These are phyloP conservation scores for Gouania willdenowi DNA, from an alignment of 2,797 vertebrate genomes.

Conservation along the genomic window DNA sequence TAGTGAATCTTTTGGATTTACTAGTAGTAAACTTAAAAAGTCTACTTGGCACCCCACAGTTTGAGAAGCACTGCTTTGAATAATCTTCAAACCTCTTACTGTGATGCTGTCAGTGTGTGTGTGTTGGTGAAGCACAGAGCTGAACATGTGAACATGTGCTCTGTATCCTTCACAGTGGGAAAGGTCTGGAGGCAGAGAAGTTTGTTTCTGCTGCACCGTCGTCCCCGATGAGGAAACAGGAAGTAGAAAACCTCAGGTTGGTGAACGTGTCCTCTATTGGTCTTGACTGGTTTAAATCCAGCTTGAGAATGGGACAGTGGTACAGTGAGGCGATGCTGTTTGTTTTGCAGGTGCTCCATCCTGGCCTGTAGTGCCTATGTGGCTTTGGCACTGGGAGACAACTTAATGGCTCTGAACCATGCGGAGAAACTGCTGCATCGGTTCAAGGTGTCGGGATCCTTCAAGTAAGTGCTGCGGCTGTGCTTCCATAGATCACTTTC, in stretches of 20 bases:
- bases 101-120: too few species aligned
- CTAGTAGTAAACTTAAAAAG: too few species aligned
- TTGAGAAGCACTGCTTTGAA: too few species aligned
- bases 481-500: too few species aligned
- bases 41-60: too few species aligned
- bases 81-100: too few species aligned
- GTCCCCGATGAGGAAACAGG: conserved; percentile 91
- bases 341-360: conserved; percentile 86
- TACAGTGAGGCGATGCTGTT: background rate
- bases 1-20: too few species aligned
- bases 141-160: too few species aligned
- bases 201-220: conserved; percentile 93
- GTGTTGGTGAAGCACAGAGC: too few species aligned
- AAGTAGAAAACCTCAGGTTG: conserved; percentile 96
- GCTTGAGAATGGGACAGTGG: too few species aligned
- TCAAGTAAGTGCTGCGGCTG: conserved; percentile 92
- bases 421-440: conserved; percentile 96
- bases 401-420: conserved; percentile 93
- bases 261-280: background rate
- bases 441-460: conserved; percentile 92
- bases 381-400: conserved; percentile 92
- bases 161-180: conserved; percentile 77
- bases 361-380: conserved; percentile 94
- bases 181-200: conserved; percentile 93
- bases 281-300: too few species aligned